A percentile compares a stretch with the other conserved stretches of the same genome.
These are phyloP conservation scores for Cybosia mesomella DNA, from an alignment of 2,888 invertebrate species.

Conservation along the genomic window DNA sequence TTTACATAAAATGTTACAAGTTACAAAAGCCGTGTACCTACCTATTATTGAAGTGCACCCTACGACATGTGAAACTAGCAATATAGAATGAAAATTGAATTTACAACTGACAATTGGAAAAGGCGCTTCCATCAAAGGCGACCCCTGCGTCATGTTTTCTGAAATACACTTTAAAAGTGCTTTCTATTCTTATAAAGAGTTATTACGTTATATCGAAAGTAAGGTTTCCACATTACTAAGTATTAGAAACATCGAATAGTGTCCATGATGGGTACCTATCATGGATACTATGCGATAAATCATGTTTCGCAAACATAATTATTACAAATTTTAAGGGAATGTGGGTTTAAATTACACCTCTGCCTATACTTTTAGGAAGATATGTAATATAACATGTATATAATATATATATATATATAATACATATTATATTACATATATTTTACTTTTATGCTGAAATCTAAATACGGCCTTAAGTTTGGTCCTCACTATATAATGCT, in stretches of 20 bases:
- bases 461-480: background rate
- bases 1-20: slow-evolving; percentile 23
- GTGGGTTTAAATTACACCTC: no score
- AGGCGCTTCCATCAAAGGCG: slow-evolving; percentile 83
- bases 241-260: background rate
- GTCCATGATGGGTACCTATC: background rate
- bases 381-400: no score
- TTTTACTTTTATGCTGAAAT: background rate
- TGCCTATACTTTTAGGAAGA: no score
- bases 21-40: slow-evolving; percentile 45
- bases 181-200: slow-evolving; percentile 63
- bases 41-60: slow-evolving; percentile 62
- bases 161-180: slow-evolving; percentile 77
- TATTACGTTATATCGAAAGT: slow-evolving; percentile 41
- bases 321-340: background rate
- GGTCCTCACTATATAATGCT: background rate
- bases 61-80: slow-evolving; percentile 75
- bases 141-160: slow-evolving; percentile 78
- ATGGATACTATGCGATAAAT: no score
- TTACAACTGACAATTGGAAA: slow-evolving; percentile 84
- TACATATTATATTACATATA: no score
- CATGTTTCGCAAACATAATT: background rate
- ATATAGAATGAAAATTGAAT: slow-evolving; percentile 86
- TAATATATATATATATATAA: no score
- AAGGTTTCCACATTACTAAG: background rate